phyloP scores from a whole-genome alignment of 2,888 invertebrate genomes.

The Corbicula japonica region DNA sequence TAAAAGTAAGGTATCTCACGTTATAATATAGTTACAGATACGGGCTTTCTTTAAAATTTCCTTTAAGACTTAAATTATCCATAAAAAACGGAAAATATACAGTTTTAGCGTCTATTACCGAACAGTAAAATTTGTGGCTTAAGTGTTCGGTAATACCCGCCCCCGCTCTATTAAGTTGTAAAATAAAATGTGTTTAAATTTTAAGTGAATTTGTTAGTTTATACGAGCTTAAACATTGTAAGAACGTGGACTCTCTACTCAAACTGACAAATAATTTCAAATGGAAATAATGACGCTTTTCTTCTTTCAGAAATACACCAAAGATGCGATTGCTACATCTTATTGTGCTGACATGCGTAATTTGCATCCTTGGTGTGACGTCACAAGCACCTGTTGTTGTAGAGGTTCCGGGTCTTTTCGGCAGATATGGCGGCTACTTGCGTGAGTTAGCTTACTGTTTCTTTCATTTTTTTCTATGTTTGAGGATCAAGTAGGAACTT shows the following conservation, averaged over 20 bases:
- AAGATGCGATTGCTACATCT: not conserved
- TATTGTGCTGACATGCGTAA: not conserved
- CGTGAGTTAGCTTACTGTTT: no score
- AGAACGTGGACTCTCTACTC: not conserved
- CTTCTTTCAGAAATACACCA: not conserved
- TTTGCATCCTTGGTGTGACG: not conserved
- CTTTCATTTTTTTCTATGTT: no score
- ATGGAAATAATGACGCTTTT: not conserved
- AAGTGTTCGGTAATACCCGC: not conserved
- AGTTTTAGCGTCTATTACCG: no score
- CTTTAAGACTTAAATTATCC: no score
- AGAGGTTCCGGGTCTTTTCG: slow-evolving; percentile 14
- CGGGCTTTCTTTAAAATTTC: no score
- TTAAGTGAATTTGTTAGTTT: no score
- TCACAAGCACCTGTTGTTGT: slow-evolving; percentile 12
- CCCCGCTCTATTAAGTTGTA: not conserved
- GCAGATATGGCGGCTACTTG: slow-evolving; percentile 3
- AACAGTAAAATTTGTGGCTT: no score
- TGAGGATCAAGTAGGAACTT: no score
- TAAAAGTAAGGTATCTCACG: no score
- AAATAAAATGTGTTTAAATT: no score
- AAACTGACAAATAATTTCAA: not conserved
- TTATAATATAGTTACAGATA: no score
- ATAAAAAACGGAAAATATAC: no score
- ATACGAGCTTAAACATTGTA: not conserved